Evolutionary conservation across 2,888 invertebrate species (phyloP), one percentile per base, ranked within the genome.

Genomic region (Hipparchia semele): DNA sequence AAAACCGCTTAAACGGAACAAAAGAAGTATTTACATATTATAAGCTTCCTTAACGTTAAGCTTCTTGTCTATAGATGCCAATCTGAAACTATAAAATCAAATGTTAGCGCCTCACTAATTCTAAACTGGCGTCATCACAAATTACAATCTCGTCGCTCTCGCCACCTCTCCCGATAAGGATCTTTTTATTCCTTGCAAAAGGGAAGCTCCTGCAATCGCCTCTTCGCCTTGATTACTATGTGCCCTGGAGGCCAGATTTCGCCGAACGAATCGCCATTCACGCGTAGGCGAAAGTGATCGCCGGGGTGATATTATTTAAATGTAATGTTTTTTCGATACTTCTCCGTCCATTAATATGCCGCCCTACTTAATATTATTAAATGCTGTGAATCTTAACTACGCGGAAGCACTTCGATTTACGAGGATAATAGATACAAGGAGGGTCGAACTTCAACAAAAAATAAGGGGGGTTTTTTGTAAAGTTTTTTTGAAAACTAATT

Each of bases 271-370:
- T 91, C 89, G 90, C 89, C 88, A 81, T 90, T 89, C 88, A 85
- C 87, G 90, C 88, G 88, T 87, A 86, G 86, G 83, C 84, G 86
- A 88, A 92, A 94, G 88, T 92, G 92, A 92, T 91, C 93, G 85
- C 92, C 84, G 77, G 93, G 93, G 93, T 92, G 89, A 90, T 92
- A 91, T 94, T 93, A 91, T 93, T 92, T 92, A 92, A 92, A 92
- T 91, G 92, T 92, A 88, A 93, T 92, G 89, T 92, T 90, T 92
- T 92, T 90, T 91, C 92, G 89, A 92, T 92, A 92, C 90, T 89
- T 88, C 87, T 88, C 84, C 88, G 85, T 79, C 72, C 78, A 78
- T 79, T 80, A 81, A 80, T 80, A 80, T 73, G 71, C 74, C 72
- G 62, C 69, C 73, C 76, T 78, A 76, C 79, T 78, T 79, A 77